Conservation (phyloP, 2,113 vertebrate genomes). For the Prinia subflava region DNA sequence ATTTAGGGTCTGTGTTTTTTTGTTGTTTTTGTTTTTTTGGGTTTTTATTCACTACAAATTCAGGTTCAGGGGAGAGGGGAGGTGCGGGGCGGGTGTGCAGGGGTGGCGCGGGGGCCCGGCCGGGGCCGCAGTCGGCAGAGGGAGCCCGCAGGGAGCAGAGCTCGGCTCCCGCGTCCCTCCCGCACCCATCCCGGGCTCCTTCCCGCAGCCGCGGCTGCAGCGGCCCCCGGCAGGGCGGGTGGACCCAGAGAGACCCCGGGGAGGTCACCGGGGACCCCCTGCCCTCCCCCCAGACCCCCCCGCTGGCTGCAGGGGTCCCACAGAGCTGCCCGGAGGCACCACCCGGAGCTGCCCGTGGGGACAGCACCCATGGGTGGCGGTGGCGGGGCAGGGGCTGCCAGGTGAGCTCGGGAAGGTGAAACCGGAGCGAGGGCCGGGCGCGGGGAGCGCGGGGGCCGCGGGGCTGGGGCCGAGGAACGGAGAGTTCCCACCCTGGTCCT, state of each 20-base stretch:
- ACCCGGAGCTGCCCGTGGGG: accelerated
- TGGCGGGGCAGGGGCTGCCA: neutral
- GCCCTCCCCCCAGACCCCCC: neutral
- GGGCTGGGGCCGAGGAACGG: accelerated
- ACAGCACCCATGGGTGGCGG: accelerated
- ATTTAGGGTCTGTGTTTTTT: neutral
- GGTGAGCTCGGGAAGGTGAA: neutral
- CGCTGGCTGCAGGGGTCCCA: accelerated
- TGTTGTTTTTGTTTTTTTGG: neutral
- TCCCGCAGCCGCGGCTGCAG: neutral
- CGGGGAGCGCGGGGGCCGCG: accelerated
- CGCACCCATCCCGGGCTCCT: neutral
- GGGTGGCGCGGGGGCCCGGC: neutral
- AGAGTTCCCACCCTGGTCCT: neutral
- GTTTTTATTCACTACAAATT: neutral
- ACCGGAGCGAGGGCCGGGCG: accelerated
- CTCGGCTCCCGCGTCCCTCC: accelerated
- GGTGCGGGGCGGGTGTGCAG: accelerated
- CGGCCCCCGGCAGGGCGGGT: neutral
- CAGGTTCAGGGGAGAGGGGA: neutral
- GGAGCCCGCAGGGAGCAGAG: neutral
- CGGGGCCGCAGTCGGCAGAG: neutral
- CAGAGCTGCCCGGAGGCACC: neutral
- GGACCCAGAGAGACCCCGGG: neutral
- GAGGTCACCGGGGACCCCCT: neutral